Conservation (phyloP, 2,113 vertebrate genomes). For the Lonchura striata region DNA sequence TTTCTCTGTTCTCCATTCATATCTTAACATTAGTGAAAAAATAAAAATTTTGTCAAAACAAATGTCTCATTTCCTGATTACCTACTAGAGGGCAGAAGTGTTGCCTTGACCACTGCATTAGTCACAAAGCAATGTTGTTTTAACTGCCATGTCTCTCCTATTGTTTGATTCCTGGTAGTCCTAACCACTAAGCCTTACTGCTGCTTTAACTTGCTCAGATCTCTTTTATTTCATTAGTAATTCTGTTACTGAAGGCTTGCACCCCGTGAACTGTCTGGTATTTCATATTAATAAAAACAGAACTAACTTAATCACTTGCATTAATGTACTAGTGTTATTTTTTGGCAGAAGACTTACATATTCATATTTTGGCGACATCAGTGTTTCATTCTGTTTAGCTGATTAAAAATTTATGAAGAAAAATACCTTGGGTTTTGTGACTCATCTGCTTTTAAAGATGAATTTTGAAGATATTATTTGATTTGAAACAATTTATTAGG, state of each 20-base stretch:
- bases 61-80: background rate
- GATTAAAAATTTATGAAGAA: background rate
- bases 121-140: background rate
- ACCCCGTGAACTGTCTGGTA: background rate
- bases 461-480: background rate
- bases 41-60: background rate
- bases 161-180: background rate
- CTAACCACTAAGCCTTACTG: background rate
- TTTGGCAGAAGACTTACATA: background rate
- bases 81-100: background rate
- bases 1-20: background rate
- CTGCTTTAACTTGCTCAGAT: background rate
- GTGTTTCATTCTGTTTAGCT: background rate
- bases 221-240: background rate
- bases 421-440: background rate
- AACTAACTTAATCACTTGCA: background rate
- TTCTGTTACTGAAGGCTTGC: background rate
- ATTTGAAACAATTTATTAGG: background rate
- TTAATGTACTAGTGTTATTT: background rate
- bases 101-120: background rate
- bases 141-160: background rate
- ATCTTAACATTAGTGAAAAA: background rate
- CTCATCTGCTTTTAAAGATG: background rate
- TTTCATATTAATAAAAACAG: background rate
- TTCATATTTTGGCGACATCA: background rate